A percentile compares a stretch with the other conserved stretches of the same genome.
phyloP scores from a whole-genome alignment of 2,888 invertebrate species.

The Hymenopus coronatus region DNA sequence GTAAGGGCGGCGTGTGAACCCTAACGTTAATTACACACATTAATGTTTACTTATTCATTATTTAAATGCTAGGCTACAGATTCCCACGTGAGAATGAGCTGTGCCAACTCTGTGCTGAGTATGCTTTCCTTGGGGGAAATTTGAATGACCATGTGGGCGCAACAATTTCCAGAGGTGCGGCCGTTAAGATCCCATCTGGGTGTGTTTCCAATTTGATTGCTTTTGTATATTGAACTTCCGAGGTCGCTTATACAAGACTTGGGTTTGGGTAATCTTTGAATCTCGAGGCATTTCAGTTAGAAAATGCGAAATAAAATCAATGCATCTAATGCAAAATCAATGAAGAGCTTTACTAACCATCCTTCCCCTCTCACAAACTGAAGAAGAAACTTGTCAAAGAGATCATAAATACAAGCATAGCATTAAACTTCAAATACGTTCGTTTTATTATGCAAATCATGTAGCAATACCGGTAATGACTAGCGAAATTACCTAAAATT shows the following conservation, averaged over 20 bases:
- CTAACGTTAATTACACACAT: background rate
- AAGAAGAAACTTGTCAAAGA: too few species aligned
- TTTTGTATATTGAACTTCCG: background rate
- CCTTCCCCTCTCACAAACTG: too few species aligned
- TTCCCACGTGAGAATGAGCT: background rate
- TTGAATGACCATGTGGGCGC: background rate
- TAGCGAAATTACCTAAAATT: too few species aligned
- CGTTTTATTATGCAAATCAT: too few species aligned
- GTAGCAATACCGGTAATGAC: too few species aligned
- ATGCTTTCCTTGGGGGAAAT: background rate
- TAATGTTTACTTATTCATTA: background rate
- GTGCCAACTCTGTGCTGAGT: background rate
- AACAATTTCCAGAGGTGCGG: background rate
- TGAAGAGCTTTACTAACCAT: too few species aligned
- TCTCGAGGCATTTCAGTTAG: too few species aligned
- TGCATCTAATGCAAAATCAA: too few species aligned
- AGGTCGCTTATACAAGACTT: background rate
- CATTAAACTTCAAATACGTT: too few species aligned
- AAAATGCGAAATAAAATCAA: too few species aligned
- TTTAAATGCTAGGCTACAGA: background rate
- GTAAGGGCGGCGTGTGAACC: background rate
- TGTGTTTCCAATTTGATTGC: background rate
- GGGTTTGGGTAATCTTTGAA: too few species aligned
- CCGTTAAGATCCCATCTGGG: background rate
- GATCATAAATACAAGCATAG: too few species aligned